phyloP scores from a whole-genome alignment of 2,888 invertebrate species.

The Pollenia angustigena region DNA sequence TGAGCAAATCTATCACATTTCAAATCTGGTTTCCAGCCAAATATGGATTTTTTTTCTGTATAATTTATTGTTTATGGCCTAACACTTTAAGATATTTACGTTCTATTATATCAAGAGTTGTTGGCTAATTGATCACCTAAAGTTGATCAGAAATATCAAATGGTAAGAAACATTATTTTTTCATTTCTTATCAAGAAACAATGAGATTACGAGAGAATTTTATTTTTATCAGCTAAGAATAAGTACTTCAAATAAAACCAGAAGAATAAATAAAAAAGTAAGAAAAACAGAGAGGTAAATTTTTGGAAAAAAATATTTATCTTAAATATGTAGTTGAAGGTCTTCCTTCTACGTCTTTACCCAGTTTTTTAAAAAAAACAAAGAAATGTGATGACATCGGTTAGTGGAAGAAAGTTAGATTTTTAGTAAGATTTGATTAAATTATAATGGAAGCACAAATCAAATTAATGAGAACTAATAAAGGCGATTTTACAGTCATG shows the following conservation, averaged over 20 bases:
- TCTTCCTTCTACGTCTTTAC: too few relatives aligned
- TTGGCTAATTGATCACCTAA: slow-evolving; percentile 8
- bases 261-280: background rate
- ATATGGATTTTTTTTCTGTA: background rate
- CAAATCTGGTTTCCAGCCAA: too few relatives aligned
- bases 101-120: background rate
- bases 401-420: too few relatives aligned
- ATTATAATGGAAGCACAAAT: too few relatives aligned
- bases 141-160: slow-evolving; percentile 19
- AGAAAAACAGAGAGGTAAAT: background rate
- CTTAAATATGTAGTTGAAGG: too few relatives aligned
- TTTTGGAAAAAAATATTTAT: background rate
- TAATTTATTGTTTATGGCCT: background rate
- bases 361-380: too few relatives aligned
- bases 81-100: slow-evolving; percentile 5
- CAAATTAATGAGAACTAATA: too few relatives aligned
- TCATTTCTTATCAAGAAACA: slow-evolving; percentile 43
- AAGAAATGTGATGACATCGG: too few relatives aligned
- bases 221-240: slow-evolving; percentile 38
- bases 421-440: too few relatives aligned
- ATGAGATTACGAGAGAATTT: slow-evolving; percentile 23
- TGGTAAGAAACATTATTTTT: slow-evolving; percentile 12
- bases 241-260: background rate
- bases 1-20: too few relatives aligned
- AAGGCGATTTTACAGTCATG: too few relatives aligned